Evolutionary conservation across 1,140 invertebrate genomes (phyloP).

Genomic region (Epicauta chinensis): DNA sequence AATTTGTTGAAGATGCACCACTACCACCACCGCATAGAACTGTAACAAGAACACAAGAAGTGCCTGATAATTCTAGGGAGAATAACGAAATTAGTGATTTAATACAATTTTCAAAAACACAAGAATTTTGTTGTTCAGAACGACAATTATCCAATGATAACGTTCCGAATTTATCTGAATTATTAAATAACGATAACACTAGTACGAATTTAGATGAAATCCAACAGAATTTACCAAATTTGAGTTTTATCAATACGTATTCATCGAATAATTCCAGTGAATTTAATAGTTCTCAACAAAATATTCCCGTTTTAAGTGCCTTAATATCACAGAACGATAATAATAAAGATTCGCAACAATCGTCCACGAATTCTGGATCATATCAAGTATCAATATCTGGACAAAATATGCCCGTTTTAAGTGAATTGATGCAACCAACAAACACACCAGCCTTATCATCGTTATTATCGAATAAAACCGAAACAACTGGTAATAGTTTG

Average conservation of each 20-base stretch:
- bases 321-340: neutral
- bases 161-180: slow-evolving; percentile 8
- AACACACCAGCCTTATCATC: neutral
- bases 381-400: neutral
- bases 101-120: slow-evolving; percentile 29
- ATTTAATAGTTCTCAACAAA: neutral
- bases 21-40: slow-evolving; percentile 2
- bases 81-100: slow-evolving; percentile 22
- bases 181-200: neutral
- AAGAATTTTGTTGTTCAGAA: neutral
- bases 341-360: too few species aligned
- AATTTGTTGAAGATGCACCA: slow-evolving; percentile 6
- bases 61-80: neutral
- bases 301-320: slow-evolving; percentile 13
- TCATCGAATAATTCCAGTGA: neutral
- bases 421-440: slow-evolving; percentile 1
- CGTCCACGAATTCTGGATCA: neutral
- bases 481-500: neutral
- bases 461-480: neutral
- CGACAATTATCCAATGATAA: neutral
- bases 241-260: neutral
- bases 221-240: slow-evolving; percentile 5
- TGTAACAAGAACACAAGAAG: too few species aligned
- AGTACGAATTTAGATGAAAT: slow-evolving; percentile 18
- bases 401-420: slow-evolving; percentile 7